A percentile compares a stretch with the other conserved stretches of the same genome.
phyloP scores from a whole-genome alignment of 2,797 vertebrate species.

The Melanogrammus aeglefinus region DNA sequence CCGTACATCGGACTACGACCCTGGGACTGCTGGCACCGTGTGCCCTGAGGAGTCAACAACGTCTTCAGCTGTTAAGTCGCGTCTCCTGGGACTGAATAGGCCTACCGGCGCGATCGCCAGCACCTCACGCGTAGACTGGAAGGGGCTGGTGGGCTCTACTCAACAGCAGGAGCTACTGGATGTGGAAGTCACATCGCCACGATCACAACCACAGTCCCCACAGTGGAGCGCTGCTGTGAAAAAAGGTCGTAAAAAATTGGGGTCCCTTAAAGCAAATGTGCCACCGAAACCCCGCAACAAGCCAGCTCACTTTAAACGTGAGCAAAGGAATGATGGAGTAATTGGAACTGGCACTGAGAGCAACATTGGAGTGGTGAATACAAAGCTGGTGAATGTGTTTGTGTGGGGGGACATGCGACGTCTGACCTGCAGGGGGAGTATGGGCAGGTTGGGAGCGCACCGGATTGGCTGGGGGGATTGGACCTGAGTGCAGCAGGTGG shows the following conservation, averaged over 20 bases:
- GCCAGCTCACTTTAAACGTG: not conserved
- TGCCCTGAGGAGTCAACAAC: not conserved
- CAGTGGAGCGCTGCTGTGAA: not conserved
- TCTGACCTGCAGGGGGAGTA: too few species aligned
- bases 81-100: not conserved
- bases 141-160: not conserved
- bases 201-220: slow-evolving; percentile 1
- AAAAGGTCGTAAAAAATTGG: not conserved
- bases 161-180: not conserved
- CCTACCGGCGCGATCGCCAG: not conserved
- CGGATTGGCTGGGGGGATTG: too few species aligned
- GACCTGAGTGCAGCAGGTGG: too few species aligned
- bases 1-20: too few species aligned
- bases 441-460: too few species aligned
- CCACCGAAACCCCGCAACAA: not conserved
- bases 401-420: too few species aligned
- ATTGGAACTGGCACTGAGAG: not conserved
- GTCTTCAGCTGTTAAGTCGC: not conserved
- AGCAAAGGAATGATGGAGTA: not conserved
- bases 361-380: not conserved
- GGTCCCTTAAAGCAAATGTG: not conserved
- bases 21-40: too few species aligned
- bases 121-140: not conserved
- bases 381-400: slow-evolving; percentile 6
- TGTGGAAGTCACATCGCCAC: not conserved